A percentile compares a stretch with the other conserved stretches of the same genome.
Evolutionary conservation across 2,797 vertebrate species (phyloP).

Genomic region (Pipistrellus nathusii): DNA sequence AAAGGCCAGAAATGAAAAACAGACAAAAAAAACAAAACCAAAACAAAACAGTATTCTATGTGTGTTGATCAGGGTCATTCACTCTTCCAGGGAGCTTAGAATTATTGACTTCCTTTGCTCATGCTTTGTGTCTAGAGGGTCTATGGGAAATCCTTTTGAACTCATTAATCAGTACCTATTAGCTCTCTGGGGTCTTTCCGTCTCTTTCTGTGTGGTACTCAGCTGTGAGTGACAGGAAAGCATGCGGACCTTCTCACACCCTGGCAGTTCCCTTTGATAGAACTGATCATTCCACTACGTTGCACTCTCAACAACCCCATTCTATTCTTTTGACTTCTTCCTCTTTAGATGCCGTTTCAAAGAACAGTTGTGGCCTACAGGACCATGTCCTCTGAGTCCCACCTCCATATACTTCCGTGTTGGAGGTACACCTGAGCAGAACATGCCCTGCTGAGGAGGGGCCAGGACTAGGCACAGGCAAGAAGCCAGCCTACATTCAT

Average conservation of each 20-base stretch:
- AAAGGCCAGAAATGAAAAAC: not conserved
- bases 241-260: not conserved
- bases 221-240: not conserved
- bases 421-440: not conserved
- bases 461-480: not conserved
- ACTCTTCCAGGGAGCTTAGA: not conserved
- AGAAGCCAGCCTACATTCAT: not conserved
- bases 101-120: not conserved
- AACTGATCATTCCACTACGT: not conserved
- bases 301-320: not conserved
- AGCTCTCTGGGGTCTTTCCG: not conserved
- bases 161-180: not conserved
- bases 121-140: not conserved
- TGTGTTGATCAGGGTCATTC: not conserved
- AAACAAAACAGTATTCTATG: not conserved
- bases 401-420: not conserved
- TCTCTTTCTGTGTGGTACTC: not conserved
- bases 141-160: slow-evolving; percentile 29
- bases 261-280: not conserved
- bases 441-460: not conserved
- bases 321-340: slow-evolving; percentile 15
- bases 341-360: slow-evolving; percentile 50
- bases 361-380: not conserved
- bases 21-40: no score
- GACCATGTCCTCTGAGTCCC: not conserved